Evolutionary conservation across 2,888 invertebrate genomes (phyloP), one percentile per base, ranked within the genome.

Genomic region (Xestobium rufovillosum): DNA sequence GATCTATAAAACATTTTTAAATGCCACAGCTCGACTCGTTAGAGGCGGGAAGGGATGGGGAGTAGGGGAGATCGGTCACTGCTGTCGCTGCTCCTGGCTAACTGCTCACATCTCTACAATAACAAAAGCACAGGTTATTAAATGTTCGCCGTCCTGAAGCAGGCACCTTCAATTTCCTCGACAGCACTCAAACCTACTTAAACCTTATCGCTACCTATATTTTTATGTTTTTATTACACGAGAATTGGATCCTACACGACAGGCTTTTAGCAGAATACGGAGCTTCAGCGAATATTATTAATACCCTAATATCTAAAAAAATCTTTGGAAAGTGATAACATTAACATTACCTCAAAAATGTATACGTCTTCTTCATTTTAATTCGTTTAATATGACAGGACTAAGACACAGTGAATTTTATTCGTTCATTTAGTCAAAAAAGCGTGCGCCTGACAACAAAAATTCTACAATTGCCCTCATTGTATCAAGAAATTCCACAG

Each of bases 371-470:
- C 47, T 60, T 53, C 47, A 59, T 52, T 52, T 59, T 64, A 65
- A 66, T 65, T 66, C 64, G 64, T 65, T 64, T 65, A 65, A 65
- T 64, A 64, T 64, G 65, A 66, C 66, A 65, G 63, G 65, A 65
- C 66, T 66, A 66, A 66, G 66, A 66, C 66, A 66, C 66, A 61
- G 61, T 63, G 62, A 61, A 62, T 64, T 58, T 54, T 64, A 63
- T 65, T 65, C 64, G 63, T 63, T 64, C 51, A 44, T 43, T 47
- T 49, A 44, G 43, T 41, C 36, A 41, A 43, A 39, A 46, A 36
- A 35, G 38, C 41, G 38, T 35, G 36, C 36, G 34, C 38, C n/a
- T n/a, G n/a, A n/a, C n/a, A n/a, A n/a, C n/a, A n/a, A n/a, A n/a
- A n/a, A n/a, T n/a, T n/a, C n/a, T n/a, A n/a, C n/a, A n/a, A n/a